These are phyloP conservation scores for Sphenopsis melanotis DNA, from an alignment of 2,797 vertebrate species.

Conservation along the genomic window DNA sequence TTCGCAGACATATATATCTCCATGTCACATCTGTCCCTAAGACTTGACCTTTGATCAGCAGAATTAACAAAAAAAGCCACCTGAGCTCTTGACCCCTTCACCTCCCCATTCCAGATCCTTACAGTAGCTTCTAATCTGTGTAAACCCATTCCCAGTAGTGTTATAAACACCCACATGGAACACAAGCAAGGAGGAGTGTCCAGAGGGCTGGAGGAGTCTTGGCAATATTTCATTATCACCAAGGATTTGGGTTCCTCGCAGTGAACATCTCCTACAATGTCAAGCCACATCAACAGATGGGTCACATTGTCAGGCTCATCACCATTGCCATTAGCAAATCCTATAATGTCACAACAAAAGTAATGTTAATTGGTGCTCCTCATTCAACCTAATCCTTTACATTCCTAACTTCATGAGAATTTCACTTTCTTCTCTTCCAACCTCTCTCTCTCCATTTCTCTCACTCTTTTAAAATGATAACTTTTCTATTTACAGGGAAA, in stretches of 20 bases:
- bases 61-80: constrained; percentile 40
- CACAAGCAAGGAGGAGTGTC: not conserved
- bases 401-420: not conserved
- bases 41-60: constrained; percentile 36
- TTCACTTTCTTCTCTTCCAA: not conserved
- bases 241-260: not conserved
- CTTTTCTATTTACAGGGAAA: not conserved
- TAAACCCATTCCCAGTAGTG: not conserved
- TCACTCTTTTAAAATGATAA: not conserved
- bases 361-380: not conserved
- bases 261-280: not conserved
- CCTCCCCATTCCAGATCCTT: not conserved
- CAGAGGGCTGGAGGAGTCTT: not conserved
- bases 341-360: not conserved
- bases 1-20: constrained; percentile 11
- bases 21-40: constrained; percentile 13
- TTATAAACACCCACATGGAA: not conserved
- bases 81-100: constrained; percentile 49
- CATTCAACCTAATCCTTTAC: not conserved
- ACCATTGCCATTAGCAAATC: not conserved
- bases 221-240: not conserved
- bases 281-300: not conserved
- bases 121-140: constrained; percentile 19
- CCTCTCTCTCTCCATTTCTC: not conserved
- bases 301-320: not conserved